Conservation (phyloP, 1,140 invertebrate species). For the Orius laevigatus region DNA sequence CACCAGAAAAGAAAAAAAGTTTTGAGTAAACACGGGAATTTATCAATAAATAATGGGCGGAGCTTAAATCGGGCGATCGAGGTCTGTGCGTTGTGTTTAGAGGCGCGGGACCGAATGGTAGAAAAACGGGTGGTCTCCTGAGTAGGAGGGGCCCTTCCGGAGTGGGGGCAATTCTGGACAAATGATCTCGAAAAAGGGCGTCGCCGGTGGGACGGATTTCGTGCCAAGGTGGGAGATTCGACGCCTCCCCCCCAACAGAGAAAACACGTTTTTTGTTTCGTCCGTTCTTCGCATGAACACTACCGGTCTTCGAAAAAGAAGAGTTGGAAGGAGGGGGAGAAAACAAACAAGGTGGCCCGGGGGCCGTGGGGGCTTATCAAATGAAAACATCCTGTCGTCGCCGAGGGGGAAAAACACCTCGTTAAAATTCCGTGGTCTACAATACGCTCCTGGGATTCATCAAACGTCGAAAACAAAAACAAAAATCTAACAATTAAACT, state of each 20-base stretch:
- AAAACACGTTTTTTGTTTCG: no score
- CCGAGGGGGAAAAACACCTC: not conserved
- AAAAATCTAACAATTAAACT: no score
- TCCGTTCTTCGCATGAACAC: not conserved
- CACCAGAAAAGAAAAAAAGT: not conserved
- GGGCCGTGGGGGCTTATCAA: slow-evolving; percentile 1
- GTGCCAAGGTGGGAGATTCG: not conserved
- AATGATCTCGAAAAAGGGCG: not conserved
- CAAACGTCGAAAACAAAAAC: no score
- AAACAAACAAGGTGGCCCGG: slow-evolving; percentile 1
- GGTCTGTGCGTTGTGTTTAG: slow-evolving; percentile 6
- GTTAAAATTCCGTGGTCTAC: slow-evolving; percentile 1
- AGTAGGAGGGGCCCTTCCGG: not conserved
- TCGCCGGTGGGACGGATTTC: not conserved
- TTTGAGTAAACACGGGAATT: slow-evolving; percentile 4
- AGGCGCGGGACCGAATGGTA: slow-evolving; percentile 9
- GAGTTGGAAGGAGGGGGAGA: not conserved
- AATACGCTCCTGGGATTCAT: no score
- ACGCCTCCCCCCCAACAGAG: not conserved
- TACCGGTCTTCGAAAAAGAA: not conserved
- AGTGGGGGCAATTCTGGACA: not conserved
- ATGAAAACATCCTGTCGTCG: slow-evolving; percentile 4
- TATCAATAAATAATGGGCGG: slow-evolving; percentile 4
- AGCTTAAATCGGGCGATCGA: not conserved
- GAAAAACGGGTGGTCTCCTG: not conserved